Base-by-base conservation (phyloP, 1,140 invertebrate genomes). In the Paralvinella palmiformis region DNA sequence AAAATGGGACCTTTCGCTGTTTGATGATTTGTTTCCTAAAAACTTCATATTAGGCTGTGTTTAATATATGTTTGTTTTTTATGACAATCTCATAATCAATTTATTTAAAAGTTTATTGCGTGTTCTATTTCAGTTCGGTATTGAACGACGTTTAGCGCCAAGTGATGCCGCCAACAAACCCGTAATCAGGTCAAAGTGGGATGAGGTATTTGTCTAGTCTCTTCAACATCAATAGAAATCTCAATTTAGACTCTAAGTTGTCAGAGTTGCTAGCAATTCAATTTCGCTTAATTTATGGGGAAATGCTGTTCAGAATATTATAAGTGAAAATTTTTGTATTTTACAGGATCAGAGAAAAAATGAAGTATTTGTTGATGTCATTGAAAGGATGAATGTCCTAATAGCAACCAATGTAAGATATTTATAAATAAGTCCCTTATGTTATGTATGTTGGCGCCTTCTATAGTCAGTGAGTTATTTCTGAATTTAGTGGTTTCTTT, bases 331-430 rank as follows among this genome's bases (percentile, higher is more conserved):
- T 33, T 22, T 10, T 20, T 55, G 1, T 6, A 20, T 53, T 59
- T 41, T 22, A 44, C 68, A 76, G 75, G 72, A 74, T 41, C 52
- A 44, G 48, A 63, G 64, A 27, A 72, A 66, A 27, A 76, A 72
- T 71, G 76, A 74, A 62, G 55, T 78, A 5, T 78, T 72, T 72
- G 69, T 78, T 52, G 76, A 78, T 62, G 64, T 76, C 7, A 69
- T 78, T 55, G 76, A 78, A 55, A 72, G 64, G 59, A 45, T 78
- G 31, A 69, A 68, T 17, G 70, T 67, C 59, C 64, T 73, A 17
- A 62, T 73, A 33, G 68, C 70, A 53, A 37, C 70, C 35, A 63
- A 70, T 69, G 75, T 77, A 69, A 71, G 75, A 72, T n/a, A 41
- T 44, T n/a, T n/a, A 33, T 31, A 31, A 58, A 33, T 31, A 58